A percentile compares a stretch with the other conserved stretches of the same genome.
These are phyloP conservation scores for Amphilophus citrinellus DNA, from an alignment of 2,113 vertebrate species.

Conservation along the genomic window DNA sequence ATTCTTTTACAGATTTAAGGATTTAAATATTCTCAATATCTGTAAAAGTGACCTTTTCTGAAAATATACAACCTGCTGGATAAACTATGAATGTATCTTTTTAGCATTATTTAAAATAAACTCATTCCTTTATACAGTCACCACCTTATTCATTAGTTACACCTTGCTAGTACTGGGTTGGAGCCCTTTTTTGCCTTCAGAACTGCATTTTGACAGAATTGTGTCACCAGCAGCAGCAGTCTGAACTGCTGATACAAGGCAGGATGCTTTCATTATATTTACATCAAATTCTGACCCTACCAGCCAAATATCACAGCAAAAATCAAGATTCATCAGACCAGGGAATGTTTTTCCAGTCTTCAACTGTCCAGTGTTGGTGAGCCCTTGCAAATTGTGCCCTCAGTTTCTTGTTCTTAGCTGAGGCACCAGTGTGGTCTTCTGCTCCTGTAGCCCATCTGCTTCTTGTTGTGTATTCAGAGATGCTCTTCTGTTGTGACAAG, in stretches of 20 bases:
- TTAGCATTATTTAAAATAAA: not conserved
- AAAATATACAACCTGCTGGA: not conserved
- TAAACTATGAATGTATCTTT: not conserved
- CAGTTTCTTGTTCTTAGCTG: too few relatives aligned
- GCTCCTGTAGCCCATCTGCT: too few relatives aligned
- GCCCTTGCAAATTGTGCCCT: too few relatives aligned
- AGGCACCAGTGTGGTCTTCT: too few relatives aligned
- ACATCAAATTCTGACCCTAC: not conserved
- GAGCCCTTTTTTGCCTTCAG: fast-evolving
- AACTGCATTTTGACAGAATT: not conserved
- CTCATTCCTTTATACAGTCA: not conserved
- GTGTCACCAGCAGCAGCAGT: not conserved
- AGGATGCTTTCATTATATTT: not conserved
- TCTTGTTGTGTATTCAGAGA: too few relatives aligned
- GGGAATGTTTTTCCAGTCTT: too few relatives aligned
- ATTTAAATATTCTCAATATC: not conserved
- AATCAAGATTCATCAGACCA: too few relatives aligned
- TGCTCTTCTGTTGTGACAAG: too few relatives aligned
- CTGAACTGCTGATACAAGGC: not conserved
- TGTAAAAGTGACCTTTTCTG: not conserved
- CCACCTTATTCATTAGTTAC: not conserved
- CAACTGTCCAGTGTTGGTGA: too few relatives aligned
- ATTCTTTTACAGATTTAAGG: not conserved
- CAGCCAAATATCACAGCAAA: not conserved
- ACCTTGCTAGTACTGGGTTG: not conserved